Conservation (phyloP, 2,113 vertebrate species). For the Mesocricetus auratus region DNA sequence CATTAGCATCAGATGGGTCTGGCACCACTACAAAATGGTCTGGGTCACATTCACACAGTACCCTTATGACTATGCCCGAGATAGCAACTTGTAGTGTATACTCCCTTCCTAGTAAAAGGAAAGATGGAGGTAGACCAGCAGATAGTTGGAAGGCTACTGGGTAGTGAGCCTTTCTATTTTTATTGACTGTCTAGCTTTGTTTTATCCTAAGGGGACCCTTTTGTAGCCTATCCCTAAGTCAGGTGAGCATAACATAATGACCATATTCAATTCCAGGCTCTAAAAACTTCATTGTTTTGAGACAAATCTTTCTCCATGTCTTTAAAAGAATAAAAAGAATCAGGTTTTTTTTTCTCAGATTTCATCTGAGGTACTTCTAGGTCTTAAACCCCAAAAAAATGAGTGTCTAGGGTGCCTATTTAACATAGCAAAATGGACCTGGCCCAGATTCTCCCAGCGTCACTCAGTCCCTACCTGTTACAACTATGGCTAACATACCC, state of each 20-base stretch:
- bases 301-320: not conserved
- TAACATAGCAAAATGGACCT: not conserved
- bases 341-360: constrained; percentile 33
- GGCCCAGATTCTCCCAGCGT: not conserved
- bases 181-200: not conserved
- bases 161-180: not conserved
- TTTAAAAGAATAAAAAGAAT: constrained; percentile 37
- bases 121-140: not conserved
- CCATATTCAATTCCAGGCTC: not conserved
- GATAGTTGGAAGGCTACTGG: not conserved
- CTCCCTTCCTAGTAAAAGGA: not conserved
- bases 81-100: no score
- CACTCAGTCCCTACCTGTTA: not conserved
- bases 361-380: not conserved
- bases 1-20: not conserved
- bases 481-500: not conserved
- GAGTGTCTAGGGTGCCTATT: not conserved
- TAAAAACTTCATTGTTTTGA: constrained; percentile 43
- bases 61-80: not conserved
- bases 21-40: not conserved
- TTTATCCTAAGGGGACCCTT: not conserved
- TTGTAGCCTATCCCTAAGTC: not conserved
- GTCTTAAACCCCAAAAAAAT: not conserved
- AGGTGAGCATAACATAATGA: not conserved
- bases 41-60: no score